Base-by-base conservation (phyloP, 2,888 invertebrate genomes). In the Andrena fulva region DNA sequence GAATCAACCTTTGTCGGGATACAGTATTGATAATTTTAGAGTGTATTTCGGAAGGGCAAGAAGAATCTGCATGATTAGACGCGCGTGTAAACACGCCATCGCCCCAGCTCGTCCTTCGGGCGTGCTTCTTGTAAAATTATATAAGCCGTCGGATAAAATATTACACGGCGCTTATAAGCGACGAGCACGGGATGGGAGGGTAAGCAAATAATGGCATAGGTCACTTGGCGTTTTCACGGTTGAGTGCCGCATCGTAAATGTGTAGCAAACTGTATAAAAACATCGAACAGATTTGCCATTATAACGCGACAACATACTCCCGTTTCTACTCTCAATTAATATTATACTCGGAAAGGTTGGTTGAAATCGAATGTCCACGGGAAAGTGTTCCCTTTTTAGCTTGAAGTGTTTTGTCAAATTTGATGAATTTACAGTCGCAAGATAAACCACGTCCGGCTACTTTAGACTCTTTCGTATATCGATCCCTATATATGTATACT, bases 201-300 rank as follows among this genome's bases (percentile, higher is more conserved):
- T 78, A 59, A 80, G 74, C 75, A 83, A 86, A 87, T 88, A 88
- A 88, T 88, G 88, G 56, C 84, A 88, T 87, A 87, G 88, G 88
- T 88, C 88, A 88, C 80, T 85, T 86, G 79, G 66, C 64, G 85
- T 86, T 84, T 74, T 84, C 79, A 82, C 79, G 66, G 76, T 79
- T 79, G 82, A 85, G 52, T 50, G 70, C 75, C 50, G 77, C 52
- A 60, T 71, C 62, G 66, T 72, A 73, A 70, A 73, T 59, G 29
- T 29, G 35, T 33, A 33, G 50, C 48, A 63, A 12, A 54, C 48
- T 20, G 67, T 52, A 35, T 59, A 59, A 69, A 67, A 76, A 71
- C 56, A 64, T 60, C 56, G 33, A 52, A 48, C 29, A 5, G 24
- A 70, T 63, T 42, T 27, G 2, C 42, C n/a, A n/a, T 50, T 6